phyloP scores from a whole-genome alignment of 1,140 invertebrate species.

The Oncopeltus fasciatus region DNA sequence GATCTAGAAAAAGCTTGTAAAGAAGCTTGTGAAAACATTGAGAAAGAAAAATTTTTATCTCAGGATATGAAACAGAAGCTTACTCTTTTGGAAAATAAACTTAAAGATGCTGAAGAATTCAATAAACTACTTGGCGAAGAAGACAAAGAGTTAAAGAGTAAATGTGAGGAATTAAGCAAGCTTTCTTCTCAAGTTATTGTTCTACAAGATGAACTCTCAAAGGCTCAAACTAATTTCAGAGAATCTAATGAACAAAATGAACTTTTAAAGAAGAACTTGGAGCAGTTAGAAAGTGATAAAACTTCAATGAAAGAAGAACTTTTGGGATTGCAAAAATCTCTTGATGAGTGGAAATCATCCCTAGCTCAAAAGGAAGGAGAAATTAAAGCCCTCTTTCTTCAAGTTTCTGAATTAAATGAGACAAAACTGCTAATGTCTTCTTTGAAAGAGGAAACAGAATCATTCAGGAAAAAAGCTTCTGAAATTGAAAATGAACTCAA shows the following conservation, averaged over 20 bases:
- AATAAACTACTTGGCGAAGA: constrained; percentile 19
- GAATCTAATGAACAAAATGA: not conserved
- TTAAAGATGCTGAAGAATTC: not conserved
- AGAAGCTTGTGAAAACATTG: constrained; percentile 18
- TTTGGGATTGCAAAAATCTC: not conserved
- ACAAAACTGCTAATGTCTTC: not conserved
- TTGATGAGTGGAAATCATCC: not conserved
- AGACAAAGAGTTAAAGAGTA: constrained; percentile 32
- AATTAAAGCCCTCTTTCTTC: not conserved
- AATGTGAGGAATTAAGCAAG: constrained; percentile 31
- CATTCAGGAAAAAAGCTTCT: not conserved
- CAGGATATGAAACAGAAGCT: constrained; percentile 25
- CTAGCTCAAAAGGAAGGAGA: not conserved
- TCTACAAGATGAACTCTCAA: not conserved
- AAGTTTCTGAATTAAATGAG: not conserved
- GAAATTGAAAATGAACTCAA: constrained; percentile 2
- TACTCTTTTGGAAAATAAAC: constrained; percentile 18
- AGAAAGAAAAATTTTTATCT: constrained; percentile 21
- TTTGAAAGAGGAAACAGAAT: constrained; percentile 12
- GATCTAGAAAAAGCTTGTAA: constrained; percentile 19
- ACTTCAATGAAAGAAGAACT: not conserved
- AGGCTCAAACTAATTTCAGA: not conserved
- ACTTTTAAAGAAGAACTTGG: not conserved
- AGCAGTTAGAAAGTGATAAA: not conserved
- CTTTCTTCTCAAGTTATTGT: constrained; percentile 25